Percentiles rank a stretch among this genome's conserved stretches.
These are phyloP conservation scores for Andrena bucephala DNA, from an alignment of 2,888 invertebrate species.

Conservation along the genomic window DNA sequence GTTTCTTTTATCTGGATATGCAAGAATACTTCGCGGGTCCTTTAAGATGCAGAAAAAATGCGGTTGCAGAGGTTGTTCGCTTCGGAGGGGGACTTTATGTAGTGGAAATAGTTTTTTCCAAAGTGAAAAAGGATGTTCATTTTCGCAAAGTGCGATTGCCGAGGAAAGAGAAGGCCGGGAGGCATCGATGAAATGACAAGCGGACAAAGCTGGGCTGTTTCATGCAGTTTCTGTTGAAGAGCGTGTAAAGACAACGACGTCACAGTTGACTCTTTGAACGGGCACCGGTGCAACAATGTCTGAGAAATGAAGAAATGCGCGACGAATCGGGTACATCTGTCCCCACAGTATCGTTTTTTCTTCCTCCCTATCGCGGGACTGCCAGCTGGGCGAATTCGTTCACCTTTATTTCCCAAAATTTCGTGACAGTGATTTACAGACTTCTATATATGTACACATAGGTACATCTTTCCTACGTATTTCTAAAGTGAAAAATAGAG, in stretches of 20 bases:
- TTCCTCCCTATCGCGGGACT: neutral
- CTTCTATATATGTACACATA: no score
- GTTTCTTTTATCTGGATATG: no score
- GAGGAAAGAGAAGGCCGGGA: neutral
- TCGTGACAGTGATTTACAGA: neutral
- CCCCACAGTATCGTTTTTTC: conserved; percentile 12
- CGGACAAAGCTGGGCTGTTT: conserved; percentile 23
- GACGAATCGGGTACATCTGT: conserved; percentile 37
- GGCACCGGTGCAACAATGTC: conserved; percentile 7
- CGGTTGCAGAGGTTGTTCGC: no score
- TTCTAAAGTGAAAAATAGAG: no score
- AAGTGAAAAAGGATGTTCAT: no score
- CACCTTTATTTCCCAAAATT: neutral
- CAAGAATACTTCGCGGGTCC: no score
- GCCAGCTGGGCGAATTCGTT: neutral
- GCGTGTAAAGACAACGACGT: conserved; percentile 16
- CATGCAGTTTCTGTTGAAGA: conserved; percentile 16
- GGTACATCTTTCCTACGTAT: no score
- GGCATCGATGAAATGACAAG: conserved; percentile 16
- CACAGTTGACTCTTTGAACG: conserved; percentile 27
- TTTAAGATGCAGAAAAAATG: no score
- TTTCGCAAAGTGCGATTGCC: no score
- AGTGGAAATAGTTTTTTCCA: no score
- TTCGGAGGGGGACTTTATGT: no score
- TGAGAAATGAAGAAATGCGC: conserved; percentile 30